Evolutionary conservation across 2,888 invertebrate species (phyloP), one percentile per base, ranked within the genome.

Genomic region (Cacoxenus indagator): DNA sequence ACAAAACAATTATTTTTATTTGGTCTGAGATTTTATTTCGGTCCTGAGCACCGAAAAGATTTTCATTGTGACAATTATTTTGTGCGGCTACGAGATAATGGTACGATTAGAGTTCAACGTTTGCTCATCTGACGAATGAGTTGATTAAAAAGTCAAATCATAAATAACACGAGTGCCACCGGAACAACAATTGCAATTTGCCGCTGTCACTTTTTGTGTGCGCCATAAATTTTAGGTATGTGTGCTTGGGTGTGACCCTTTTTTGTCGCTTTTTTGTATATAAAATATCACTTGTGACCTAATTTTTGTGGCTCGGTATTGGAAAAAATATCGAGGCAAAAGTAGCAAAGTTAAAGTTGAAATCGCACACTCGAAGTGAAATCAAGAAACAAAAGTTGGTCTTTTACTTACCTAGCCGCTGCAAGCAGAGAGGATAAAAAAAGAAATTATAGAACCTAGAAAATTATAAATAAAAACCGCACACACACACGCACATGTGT

Each of bases 151-250:
- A 8, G 9, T 5, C 45, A 26, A 11, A 14, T 17, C 24, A 43
- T 24, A n/a, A n/a, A 29, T 17, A 27, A 6, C 5, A 46, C n/a
- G 19, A 46, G 17, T 24, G 59, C 8, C 22, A 8, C 5, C 22
- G 37, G 27, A 61, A 62, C 1, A 19, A 31, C 43, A 29, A 14
- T 45, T 43, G 78, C 80, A 80, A 80, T 80, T 80, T 80, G 81
- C 79, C 73, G 73, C 81, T 80, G 80, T 80, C 80, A 80, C 74
- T 81, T 81, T 81, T 77, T 79, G 81, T 78, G 78, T 76, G 79
- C 73, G 79, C 81, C 81, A 81, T 80, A 80, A 79, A 80, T 51
- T 51, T 51, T 22, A 19, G 17, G 22, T 5, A 22, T 22, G 9
- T 51, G 17, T n/a, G 17, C 22, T 22, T 51, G 5, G 17, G 17